Evolutionary conservation across 2,888 invertebrate species (phyloP).

Genomic region (Drosophila demipolita): DNA sequence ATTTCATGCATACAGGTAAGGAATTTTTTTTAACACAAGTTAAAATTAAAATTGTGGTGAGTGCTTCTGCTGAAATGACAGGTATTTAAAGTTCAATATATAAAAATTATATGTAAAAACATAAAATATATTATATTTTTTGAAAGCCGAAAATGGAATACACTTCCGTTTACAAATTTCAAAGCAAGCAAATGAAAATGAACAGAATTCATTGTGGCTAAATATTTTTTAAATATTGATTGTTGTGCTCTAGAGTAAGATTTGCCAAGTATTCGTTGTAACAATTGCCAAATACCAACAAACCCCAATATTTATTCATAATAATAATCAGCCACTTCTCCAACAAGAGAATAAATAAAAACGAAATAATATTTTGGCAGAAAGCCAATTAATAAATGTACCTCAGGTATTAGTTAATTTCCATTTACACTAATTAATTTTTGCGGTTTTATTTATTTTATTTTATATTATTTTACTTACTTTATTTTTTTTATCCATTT

Average conservation of each 20-base stretch:
- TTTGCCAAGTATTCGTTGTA: neutral
- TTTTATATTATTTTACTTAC: conserved; percentile 32
- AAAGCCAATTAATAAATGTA: conserved; percentile 67
- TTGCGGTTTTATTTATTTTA: conserved; percentile 66
- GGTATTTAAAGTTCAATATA: neutral
- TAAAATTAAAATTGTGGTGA: neutral
- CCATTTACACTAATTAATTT: conserved; percentile 69
- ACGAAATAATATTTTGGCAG: conserved; percentile 6
- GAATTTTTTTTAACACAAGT: neutral
- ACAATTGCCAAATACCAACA: neutral
- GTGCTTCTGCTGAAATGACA: neutral
- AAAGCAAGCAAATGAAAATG: neutral
- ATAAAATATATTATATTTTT: neutral
- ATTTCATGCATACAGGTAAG: neutral
- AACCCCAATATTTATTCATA: conserved; percentile 3
- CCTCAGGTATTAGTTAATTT: conserved; percentile 51
- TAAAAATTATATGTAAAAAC: neutral
- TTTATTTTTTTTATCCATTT: neutral
- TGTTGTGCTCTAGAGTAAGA: neutral
- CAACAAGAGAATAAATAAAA: conserved; percentile 9
- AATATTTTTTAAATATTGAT: neutral
- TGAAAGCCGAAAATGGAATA: neutral
- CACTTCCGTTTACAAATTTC: neutral
- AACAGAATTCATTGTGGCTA: neutral
- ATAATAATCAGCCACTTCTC: conserved; percentile 20